Conservation (phyloP, 2,888 invertebrate genomes). For the Euzetes globulus region DNA sequence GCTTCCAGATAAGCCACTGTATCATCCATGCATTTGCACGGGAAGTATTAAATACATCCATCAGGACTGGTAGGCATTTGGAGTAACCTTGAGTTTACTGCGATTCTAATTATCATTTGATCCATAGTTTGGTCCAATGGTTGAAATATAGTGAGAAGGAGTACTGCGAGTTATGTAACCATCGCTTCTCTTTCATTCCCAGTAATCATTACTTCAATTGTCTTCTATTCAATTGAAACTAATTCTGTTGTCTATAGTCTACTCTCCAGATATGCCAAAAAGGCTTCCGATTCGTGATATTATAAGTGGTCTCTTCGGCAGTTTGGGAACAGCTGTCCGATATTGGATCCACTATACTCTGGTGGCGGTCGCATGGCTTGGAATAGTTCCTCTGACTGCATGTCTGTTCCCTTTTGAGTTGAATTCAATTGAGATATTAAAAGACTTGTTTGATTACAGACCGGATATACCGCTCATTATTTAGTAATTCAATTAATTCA, state of each 20-base stretch:
- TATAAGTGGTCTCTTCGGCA: constrained; percentile 76
- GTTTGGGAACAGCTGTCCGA: constrained; percentile 81
- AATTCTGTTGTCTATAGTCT: constrained; percentile 54
- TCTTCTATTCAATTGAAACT: background rate
- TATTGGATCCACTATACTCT: constrained; percentile 96
- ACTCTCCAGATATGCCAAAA: constrained; percentile 99
- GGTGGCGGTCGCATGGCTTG: constrained; percentile 95
- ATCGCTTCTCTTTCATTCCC: constrained; percentile 95
- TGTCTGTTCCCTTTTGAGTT: constrained; percentile 52
- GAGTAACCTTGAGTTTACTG: constrained; percentile 2
- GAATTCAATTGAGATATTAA: background rate
- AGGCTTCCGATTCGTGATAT: constrained; percentile 87
- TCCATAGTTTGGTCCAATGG: constrained; percentile 87
- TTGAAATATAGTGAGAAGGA: constrained; percentile 97
- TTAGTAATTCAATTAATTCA: constrained; percentile 76
- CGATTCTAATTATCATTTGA: background rate
- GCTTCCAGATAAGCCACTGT: constrained; percentile 79
- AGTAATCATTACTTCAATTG: constrained; percentile 51
- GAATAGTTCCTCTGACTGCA: constrained; percentile 89
- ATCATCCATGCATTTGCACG: constrained; percentile 97
- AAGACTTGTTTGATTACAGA: constrained; percentile 44
- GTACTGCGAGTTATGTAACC: constrained; percentile 95
- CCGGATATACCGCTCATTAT: constrained; percentile 85
- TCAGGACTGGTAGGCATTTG: constrained; percentile 65
- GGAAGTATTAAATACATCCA: constrained; percentile 99